Base-by-base conservation (phyloP, 2,888 invertebrate species). In the Dorcus hopei region DNA sequence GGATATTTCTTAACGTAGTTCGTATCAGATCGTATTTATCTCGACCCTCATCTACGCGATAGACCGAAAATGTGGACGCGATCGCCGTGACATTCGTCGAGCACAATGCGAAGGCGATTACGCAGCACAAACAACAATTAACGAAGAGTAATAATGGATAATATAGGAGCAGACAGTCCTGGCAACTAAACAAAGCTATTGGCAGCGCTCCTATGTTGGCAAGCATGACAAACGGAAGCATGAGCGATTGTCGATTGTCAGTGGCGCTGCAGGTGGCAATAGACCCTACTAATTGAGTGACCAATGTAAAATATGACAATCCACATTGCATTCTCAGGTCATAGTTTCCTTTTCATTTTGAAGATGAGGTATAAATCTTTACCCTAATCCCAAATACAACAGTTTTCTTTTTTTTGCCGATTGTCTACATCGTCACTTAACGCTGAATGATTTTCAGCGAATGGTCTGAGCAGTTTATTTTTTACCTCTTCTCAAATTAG, bases 181-280 rank as follows among this genome's bases (percentile, higher is more conserved):
- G 64, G 59, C 63, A 59, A 63, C 64, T 54, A 57, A 63, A 68
- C 67, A 68, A 68, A 63, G 66, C 65, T 60, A 55, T 62, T 62
- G 59, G 58, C 62, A 65, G 62, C 58, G 61, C 52, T 58, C 58
- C 59, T 61, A 57, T 57, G 57, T 64, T 61, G 52, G 50, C 33
- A 56, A 66, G 61, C 62, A 66, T 69, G 67, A 67, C 65, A 65
- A 70, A 73, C 73, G 67, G 73, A 72, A 72, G 73, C 74, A 72
- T 72, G 73, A 72, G 69, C 69, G 71, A 74, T 73, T 73, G 72
- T 73, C 62, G 69, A 73, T 67, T 72, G 73, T 74, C 72, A 71
- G 65, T 68, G 65, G 62, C 72, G 56, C 74, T 59, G 68, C 70
- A 68, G 74, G 74, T 67, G 73, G 72, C 64, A 61, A 64, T 62